phyloP scores from a whole-genome alignment of 92 coral and sea anemone genomes.

The Parazoanthus swiftii region DNA sequence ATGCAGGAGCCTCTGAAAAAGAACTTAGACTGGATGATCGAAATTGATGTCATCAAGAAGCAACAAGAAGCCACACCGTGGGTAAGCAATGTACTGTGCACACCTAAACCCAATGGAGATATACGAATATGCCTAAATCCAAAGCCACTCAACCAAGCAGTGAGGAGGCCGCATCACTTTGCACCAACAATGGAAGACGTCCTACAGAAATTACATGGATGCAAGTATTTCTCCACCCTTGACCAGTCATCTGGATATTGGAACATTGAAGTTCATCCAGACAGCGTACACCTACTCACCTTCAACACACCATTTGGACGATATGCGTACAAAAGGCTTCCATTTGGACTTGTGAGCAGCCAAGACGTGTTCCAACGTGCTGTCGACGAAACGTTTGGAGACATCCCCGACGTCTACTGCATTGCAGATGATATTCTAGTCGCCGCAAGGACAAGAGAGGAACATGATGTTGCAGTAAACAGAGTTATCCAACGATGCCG shows the following conservation, averaged over 20 bases:
- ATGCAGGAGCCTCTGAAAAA: conserved; percentile 73
- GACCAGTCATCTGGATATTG: conserved; percentile 62
- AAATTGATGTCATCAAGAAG: conserved; percentile 63
- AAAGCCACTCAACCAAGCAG: conserved; percentile 67
- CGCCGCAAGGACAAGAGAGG: conserved; percentile 64
- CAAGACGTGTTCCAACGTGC: conserved; percentile 68
- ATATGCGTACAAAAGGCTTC: conserved; percentile 55
- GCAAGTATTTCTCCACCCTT: conserved; percentile 64
- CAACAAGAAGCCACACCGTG: conserved; percentile 57
- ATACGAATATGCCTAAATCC: conserved; percentile 63
- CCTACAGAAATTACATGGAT: background rate
- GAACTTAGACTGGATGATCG: conserved; percentile 66
- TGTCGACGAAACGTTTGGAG: conserved; percentile 59
- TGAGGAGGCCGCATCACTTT: conserved; percentile 63
- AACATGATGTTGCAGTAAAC: conserved; percentile 51
- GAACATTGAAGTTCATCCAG: conserved; percentile 63
- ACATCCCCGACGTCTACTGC: conserved; percentile 60
- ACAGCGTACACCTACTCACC: conserved; percentile 59
- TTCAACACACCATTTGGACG: conserved; percentile 60
- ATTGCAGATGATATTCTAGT: conserved; percentile 64
- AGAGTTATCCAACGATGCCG: conserved; percentile 56
- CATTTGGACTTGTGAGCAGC: conserved; percentile 63
- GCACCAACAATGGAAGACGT: conserved; percentile 57
- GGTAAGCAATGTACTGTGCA: conserved; percentile 69
- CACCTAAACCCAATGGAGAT: conserved; percentile 66